Conservation (phyloP, 2,888 invertebrate species). For the Acrobasis consociella region DNA sequence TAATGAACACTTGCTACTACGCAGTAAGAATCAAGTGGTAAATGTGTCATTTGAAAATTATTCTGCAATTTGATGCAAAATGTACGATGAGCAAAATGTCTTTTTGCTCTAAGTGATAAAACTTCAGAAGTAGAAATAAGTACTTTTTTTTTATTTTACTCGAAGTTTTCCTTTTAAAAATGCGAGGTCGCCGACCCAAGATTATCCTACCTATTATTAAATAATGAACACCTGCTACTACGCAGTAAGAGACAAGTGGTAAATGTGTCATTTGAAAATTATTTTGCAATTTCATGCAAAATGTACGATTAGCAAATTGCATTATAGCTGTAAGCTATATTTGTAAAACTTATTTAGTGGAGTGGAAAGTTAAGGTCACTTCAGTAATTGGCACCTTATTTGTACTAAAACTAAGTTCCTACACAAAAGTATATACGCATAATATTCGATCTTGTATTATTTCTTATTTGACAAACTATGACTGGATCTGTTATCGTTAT, state of each 20-base stretch:
- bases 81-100: neutral
- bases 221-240: conserved; percentile 11
- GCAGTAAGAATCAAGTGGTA: neutral
- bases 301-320: neutral
- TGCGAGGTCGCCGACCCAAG: conserved; percentile 15
- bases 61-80: neutral
- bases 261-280: neutral
- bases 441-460: too few relatives aligned
- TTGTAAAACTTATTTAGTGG: too few relatives aligned
- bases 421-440: neutral
- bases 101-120: too few relatives aligned
- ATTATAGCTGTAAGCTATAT: too few relatives aligned
- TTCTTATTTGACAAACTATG: too few relatives aligned
- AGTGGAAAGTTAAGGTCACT: too few relatives aligned
- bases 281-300: neutral
- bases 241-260: neutral
- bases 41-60: neutral
- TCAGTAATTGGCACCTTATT: too few relatives aligned
- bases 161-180: too few relatives aligned
- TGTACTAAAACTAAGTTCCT: too few relatives aligned
- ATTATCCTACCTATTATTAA: conserved; percentile 20
- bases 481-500: too few relatives aligned
- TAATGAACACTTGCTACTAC: conserved; percentile 12
- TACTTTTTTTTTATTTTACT: too few relatives aligned
- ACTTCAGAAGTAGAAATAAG: too few relatives aligned